phyloP scores from a whole-genome alignment of 2,888 invertebrate species.

The Nasonovia ribisnigri region DNA sequence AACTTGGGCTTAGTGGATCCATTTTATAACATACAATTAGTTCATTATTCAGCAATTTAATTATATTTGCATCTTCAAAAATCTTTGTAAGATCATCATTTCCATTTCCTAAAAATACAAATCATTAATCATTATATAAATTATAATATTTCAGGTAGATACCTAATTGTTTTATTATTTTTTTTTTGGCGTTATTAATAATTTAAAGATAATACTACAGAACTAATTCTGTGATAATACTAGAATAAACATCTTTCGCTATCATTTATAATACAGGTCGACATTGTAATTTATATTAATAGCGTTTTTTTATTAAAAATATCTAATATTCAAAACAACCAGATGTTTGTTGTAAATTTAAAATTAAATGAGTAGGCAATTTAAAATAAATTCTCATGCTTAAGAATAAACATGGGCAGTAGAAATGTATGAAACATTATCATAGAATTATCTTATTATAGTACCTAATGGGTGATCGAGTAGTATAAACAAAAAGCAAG shows the following conservation, averaged over 20 bases:
- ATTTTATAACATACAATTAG: constrained; percentile 30
- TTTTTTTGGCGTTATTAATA: not conserved
- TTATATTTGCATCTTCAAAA: constrained; percentile 6
- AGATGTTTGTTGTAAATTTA: not conserved
- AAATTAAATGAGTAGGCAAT: not conserved
- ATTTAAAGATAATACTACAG: too few relatives aligned
- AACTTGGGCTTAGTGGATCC: constrained; percentile 29
- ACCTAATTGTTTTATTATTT: too few relatives aligned
- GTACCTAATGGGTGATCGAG: not conserved
- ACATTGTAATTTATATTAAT: not conserved
- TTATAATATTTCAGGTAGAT: not conserved
- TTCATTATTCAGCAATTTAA: constrained; percentile 26
- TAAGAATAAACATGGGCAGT: not conserved
- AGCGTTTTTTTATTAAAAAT: not conserved
- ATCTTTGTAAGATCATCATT: constrained; percentile 21
- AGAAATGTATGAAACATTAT: not conserved
- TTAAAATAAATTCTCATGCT: not conserved
- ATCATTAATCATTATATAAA: not conserved
- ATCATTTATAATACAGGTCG: not conserved
- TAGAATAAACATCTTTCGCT: too few relatives aligned
- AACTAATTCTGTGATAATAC: too few relatives aligned
- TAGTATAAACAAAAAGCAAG: not conserved
- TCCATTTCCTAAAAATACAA: constrained; percentile 12
- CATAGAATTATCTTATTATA: not conserved
- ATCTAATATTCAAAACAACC: too few relatives aligned